These are phyloP conservation scores for Pachypeltis micranthus DNA, from an alignment of 1,140 invertebrate species.

Conservation along the genomic window DNA sequence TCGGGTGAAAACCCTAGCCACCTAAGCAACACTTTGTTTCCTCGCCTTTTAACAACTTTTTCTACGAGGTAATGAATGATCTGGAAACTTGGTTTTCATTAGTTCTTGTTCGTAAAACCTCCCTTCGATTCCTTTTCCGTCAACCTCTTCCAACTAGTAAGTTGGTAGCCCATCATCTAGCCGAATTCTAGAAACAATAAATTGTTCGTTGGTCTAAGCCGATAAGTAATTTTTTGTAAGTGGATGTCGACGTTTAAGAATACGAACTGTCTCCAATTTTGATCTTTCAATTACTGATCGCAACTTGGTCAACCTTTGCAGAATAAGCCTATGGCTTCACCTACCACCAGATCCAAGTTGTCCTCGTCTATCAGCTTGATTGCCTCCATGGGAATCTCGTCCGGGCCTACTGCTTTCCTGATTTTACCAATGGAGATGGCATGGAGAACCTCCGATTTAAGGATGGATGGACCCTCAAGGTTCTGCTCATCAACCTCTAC, in stretches of 20 bases:
- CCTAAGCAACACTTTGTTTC: too few species aligned
- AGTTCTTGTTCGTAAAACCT: background rate
- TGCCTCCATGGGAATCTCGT: too few species aligned
- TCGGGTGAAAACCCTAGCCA: background rate
- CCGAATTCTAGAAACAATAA: slow-evolving; percentile 15
- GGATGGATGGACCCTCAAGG: too few species aligned
- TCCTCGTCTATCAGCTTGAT: too few species aligned
- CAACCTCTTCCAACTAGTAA: background rate
- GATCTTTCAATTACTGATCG: too few species aligned
- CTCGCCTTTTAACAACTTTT: background rate
- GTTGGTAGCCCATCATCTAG: background rate
- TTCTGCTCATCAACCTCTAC: too few species aligned
- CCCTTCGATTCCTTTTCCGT: background rate
- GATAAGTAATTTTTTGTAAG: background rate
- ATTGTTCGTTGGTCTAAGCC: background rate
- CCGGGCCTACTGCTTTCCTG: too few species aligned
- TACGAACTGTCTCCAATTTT: background rate
- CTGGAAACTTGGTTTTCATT: background rate
- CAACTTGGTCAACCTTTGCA: too few species aligned
- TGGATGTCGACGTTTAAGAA: background rate
- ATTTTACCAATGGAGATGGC: too few species aligned
- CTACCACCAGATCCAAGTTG: too few species aligned
- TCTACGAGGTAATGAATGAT: background rate
- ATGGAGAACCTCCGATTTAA: too few species aligned
- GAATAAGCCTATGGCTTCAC: too few species aligned